A percentile compares a stretch with the other conserved stretches of the same genome.
Evolutionary conservation across 1,140 invertebrate genomes (phyloP).

Genomic region (Anoplophora glabripennis): DNA sequence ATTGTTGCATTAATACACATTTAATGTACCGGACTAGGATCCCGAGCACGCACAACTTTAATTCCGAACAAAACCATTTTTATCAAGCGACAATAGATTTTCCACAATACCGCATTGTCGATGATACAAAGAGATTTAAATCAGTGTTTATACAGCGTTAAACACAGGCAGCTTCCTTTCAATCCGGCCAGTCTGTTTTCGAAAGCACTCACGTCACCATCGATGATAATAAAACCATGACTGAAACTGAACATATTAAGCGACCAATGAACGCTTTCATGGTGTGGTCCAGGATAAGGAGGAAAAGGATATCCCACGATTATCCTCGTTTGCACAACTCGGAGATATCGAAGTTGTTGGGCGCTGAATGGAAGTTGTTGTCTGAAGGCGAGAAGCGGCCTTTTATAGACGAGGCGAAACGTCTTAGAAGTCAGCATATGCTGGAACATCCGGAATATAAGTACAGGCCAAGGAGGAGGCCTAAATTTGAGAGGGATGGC

Average conservation of each 20-base stretch:
- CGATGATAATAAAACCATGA: too few relatives aligned
- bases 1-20: too few relatives aligned
- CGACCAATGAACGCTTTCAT: constrained; percentile 71
- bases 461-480: constrained; percentile 67
- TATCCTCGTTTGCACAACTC: constrained; percentile 81
- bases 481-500: too few relatives aligned
- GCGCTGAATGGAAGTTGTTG: constrained; percentile 68
- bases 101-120: constrained; percentile 41
- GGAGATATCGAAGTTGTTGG: constrained; percentile 71
- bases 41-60: constrained; percentile 20
- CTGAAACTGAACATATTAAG: constrained; percentile 54
- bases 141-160: constrained; percentile 45
- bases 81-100: constrained; percentile 31
- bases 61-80: constrained; percentile 31
- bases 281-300: constrained; percentile 67
- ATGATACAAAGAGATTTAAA: constrained; percentile 43
- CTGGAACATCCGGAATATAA: constrained; percentile 73
- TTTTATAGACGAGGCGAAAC: constrained; percentile 81
- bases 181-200: constrained; percentile 27
- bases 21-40: not conserved
- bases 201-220: too few relatives aligned
- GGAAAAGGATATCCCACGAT: constrained; percentile 74
- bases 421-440: constrained; percentile 71
- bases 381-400: constrained; percentile 67
- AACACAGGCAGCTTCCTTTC: constrained; percentile 31